Evolutionary conservation across 1,140 invertebrate species (phyloP), one percentile per base, ranked within the genome.

Genomic region (Helicoverpa armigera): DNA sequence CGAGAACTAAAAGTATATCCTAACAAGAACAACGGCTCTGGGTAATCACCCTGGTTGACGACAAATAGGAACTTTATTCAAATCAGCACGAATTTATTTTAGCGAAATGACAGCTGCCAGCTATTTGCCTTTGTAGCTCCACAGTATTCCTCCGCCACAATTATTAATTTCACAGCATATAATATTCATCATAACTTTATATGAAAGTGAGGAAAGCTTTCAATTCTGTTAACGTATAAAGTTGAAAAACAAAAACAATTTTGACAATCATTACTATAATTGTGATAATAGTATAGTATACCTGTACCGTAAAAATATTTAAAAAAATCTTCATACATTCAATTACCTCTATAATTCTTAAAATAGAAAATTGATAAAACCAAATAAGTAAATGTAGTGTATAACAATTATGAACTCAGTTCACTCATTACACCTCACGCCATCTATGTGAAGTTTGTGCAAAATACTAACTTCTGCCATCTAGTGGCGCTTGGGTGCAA

Each of bases 51-150:
- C 56, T 65, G 72, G 76, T 79, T 80, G 75, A 84, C 76, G 83
- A 84, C 85, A 86, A 86, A 86, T 84, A 86, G 75, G 75, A 84
- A 84, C 80, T 86, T 86, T 86, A 86, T 86, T 85, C 82, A 85
- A 85, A 86, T 81, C 74, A 82, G 61, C 74, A 75, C 61, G 51
- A 76, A 85, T 85, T 86, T 86, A 85, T 86, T 84, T 81, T 70
- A 70, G 65, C 80, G 56, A 83, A 85, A 84, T 81, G 83, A 81
- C 61, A 74, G 69, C 67, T 76, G 72, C 43, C 81, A 82, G 79
- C 79, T 73, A 79, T 83, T 80, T 81, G 61, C 78, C 72, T 82
- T 82, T 74, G 72, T 81, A 82, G 60, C 58, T 35, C 75, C 61
- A 77, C 60, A 77, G 56, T 65, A 65, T 77, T 67, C 61, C 50